phyloP scores from a whole-genome alignment of 1,140 invertebrate species.

The Pinna nobilis region DNA sequence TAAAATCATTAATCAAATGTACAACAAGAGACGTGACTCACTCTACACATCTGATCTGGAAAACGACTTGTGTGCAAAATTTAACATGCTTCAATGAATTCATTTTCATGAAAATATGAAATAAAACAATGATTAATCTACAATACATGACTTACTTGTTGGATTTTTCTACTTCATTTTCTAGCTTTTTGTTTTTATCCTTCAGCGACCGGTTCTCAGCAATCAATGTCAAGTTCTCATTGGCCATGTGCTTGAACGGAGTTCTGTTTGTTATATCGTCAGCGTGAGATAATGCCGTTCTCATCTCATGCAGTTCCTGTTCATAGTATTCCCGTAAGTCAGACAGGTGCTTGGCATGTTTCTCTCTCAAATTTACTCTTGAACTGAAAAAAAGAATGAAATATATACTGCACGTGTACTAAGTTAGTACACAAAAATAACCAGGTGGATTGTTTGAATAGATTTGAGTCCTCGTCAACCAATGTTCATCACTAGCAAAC shows the following conservation, averaged over 20 bases:
- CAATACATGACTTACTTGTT: conserved; percentile 52
- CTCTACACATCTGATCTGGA: too few species aligned
- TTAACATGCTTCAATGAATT: too few species aligned
- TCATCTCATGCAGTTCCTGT: conserved; percentile 56
- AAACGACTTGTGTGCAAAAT: too few species aligned
- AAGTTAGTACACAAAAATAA: too few species aligned
- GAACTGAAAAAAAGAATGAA: conserved; percentile 27
- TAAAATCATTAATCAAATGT: too few species aligned
- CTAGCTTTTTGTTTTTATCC: conserved; percentile 42
- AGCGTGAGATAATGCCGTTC: conserved; percentile 32
- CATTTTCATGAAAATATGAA: too few species aligned
- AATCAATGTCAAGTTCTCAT: conserved; percentile 42
- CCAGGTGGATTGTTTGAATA: too few species aligned
- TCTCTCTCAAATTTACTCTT: conserved; percentile 56
- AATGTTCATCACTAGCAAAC: too few species aligned
- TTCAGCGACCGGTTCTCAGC: conserved; percentile 50
- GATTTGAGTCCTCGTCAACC: too few species aligned
- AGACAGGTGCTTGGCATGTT: conserved; percentile 62
- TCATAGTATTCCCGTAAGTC: conserved; percentile 63
- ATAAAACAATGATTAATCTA: too few species aligned
- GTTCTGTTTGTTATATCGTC: conserved; percentile 22
- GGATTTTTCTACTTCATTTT: conserved; percentile 43
- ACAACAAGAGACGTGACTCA: too few species aligned
- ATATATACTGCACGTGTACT: too few species aligned
- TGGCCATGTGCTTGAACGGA: conserved; percentile 22